Evolutionary conservation across 2,113 vertebrate genomes (phyloP).

Genomic region (Plectropomus leopardus): DNA sequence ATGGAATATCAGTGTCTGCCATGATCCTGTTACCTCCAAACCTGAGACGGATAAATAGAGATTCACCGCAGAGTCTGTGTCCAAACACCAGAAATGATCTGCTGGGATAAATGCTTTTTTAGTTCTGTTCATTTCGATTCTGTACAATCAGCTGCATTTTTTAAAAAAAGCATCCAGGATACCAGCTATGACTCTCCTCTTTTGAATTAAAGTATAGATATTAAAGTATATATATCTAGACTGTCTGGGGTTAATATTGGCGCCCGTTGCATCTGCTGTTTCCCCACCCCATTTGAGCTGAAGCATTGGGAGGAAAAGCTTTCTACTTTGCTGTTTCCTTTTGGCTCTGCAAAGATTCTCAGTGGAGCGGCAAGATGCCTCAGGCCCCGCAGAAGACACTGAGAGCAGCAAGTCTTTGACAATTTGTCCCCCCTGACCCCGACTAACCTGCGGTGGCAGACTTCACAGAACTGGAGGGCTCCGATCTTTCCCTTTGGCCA

Average conservation of each 20-base stretch:
- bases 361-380: constrained; percentile 14
- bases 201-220: background rate
- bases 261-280: background rate
- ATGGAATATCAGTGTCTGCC: constrained; percentile 26
- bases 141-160: background rate
- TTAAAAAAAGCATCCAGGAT: background rate
- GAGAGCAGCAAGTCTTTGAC: constrained; percentile 44
- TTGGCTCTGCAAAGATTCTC: constrained; percentile 7
- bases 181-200: background rate
- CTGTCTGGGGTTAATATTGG: background rate
- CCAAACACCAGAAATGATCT: background rate
- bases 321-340: constrained; percentile 2
- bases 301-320: background rate
- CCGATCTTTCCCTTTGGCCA: constrained; percentile 30
- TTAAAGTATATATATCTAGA: background rate
- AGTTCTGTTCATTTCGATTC: background rate
- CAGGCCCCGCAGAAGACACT: constrained; percentile 26
- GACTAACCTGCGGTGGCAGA: constrained; percentile 50
- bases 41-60: constrained; percentile 10
- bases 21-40: constrained; percentile 34
- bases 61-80: constrained; percentile 17
- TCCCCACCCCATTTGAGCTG: background rate
- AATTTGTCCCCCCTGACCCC: constrained; percentile 47
- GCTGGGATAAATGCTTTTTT: background rate
- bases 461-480: constrained; percentile 47